Percentiles rank a stretch among this genome's conserved stretches.
phyloP scores from a whole-genome alignment of 2,888 invertebrate genomes.

The Tetranychus piercei region DNA sequence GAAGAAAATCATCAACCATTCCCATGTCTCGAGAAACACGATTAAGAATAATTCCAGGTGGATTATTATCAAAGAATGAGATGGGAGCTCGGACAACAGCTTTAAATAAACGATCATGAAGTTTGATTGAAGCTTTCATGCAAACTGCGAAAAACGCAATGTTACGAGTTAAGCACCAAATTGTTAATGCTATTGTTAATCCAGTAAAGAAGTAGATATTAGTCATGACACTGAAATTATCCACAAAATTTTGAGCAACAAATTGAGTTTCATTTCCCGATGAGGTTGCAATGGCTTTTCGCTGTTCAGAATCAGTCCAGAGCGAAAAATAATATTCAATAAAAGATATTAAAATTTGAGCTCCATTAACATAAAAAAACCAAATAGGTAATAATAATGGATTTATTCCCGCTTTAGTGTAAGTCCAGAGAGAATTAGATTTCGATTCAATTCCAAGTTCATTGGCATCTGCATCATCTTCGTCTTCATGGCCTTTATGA shows the following conservation, averaged over 20 bases:
- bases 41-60: conserved; percentile 30
- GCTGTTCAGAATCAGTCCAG: conserved; percentile 22
- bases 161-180: conserved; percentile 24
- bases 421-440: conserved; percentile 10
- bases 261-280: background rate
- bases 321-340: conserved; percentile 21
- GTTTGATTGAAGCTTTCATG: conserved; percentile 26
- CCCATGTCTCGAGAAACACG: conserved; percentile 26
- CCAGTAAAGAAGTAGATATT: conserved; percentile 9
- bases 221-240: background rate
- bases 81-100: conserved; percentile 31
- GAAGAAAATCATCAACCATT: conserved; percentile 24
- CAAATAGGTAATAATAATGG: conserved; percentile 7
- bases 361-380: conserved; percentile 2
- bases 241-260: background rate
- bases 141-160: conserved; percentile 26
- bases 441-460: background rate
- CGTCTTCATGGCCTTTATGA: conserved; percentile 11
- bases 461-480: background rate
- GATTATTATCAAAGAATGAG: conserved; percentile 36
- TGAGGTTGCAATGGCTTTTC: background rate
- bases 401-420: conserved; percentile 17
- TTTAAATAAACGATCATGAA: conserved; percentile 29
- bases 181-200: conserved; percentile 20
- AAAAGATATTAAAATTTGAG: conserved; percentile 22